Evolutionary conservation across 1,140 invertebrate species (phyloP), one percentile per base, ranked within the genome.

Genomic region (Phocides pigmalion): DNA sequence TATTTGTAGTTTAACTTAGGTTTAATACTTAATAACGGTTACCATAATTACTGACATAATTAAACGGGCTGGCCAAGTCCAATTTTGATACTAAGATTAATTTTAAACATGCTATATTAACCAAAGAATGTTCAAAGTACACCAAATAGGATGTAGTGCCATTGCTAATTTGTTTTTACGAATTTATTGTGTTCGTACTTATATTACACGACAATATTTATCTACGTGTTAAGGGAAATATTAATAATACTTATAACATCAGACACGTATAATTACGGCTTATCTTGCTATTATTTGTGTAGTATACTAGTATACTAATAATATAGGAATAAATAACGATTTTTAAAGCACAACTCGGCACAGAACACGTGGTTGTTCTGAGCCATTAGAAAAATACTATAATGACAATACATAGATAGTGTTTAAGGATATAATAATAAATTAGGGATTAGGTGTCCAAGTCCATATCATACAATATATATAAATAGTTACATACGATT

Each of bases 361-460:
- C 15, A 47, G 44, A 59, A 35, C 47, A 46, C 39, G 19, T 47
- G 35, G 37, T n/a, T 42, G 37, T 59, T 59, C 42, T 59, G 42
- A 22, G 28, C 28, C 35, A 35, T 59, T 46, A 75, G 73, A 62
- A 59, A 68, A 68, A 79, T 70, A 74, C 66, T 77, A 74, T 70
- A 68, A 72, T 69, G 84, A 87, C 84, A 87, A 87, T 87, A 87
- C 82, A 72, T 81, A 73, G 35, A 42, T 59, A 67, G 62, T 19
- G 20, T 11, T 59, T 59, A 59, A 59, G 56, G 17, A 59, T 59
- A 44, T 42, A 20, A 62, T 28, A 28, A 56, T 49, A 61, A 51
- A 35, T 49, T 59, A 66, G 59, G 56, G 47, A 41, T 15, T 74
- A 75, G 63, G 70, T 73, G 66, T 79, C 79, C 49, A 72, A 73